These are phyloP conservation scores for Bombus superbus DNA, from an alignment of 1,140 invertebrate genomes.

Conservation along the genomic window DNA sequence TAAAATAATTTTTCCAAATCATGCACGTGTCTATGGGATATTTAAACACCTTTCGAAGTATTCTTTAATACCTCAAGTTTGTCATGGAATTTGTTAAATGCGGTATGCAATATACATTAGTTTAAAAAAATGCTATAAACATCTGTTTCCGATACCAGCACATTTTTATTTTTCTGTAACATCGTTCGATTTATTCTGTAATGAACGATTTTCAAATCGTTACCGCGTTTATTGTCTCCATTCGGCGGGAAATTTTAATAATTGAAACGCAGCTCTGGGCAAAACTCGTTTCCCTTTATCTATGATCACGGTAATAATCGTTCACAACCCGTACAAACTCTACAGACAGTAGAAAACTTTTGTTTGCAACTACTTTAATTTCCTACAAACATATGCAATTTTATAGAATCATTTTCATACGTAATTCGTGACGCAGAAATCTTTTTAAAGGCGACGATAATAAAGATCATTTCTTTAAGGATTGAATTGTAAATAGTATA, in stretches of 20 bases:
- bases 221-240: not conserved
- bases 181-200: not conserved
- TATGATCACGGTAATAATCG: too few relatives aligned
- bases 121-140: not conserved
- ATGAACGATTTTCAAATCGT: not conserved
- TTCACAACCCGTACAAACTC: not conserved
- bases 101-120: not conserved
- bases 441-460: too few relatives aligned
- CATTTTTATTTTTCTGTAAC: not conserved
- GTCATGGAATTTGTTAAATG: not conserved
- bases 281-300: not conserved
- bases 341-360: not conserved
- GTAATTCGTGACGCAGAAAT: too few relatives aligned
- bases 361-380: not conserved
- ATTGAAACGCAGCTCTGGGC: too few relatives aligned
- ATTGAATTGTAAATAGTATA: too few relatives aligned
- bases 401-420: not conserved
- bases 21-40: not conserved
- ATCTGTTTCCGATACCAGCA: not conserved
- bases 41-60: not conserved
- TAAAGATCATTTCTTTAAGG: too few relatives aligned
- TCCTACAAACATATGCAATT: not conserved
- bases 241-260: not conserved
- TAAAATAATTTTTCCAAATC: not conserved
- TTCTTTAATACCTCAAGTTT: not conserved